A percentile compares a stretch with the other conserved stretches of the same genome.
Conservation (phyloP, 2,888 invertebrate species). For the Orthosia incerta region DNA sequence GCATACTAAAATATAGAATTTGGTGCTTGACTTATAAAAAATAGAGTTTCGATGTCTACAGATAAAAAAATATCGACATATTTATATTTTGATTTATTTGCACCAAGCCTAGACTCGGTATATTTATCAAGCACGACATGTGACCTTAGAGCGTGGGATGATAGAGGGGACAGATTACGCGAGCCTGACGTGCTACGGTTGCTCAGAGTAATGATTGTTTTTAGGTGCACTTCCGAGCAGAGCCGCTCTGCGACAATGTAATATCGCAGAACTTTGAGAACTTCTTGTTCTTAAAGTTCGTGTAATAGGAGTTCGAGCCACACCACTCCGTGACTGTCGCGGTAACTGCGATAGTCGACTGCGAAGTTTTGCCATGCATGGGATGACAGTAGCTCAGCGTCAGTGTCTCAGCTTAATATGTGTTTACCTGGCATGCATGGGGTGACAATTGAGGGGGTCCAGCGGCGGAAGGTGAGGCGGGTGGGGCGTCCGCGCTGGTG, state of each 20-base stretch:
- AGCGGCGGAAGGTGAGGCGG: conserved; percentile 87
- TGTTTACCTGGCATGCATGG: conserved; percentile 88
- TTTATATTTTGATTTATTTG: neutral
- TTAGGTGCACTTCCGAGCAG: conserved; percentile 14
- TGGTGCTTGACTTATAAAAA: too few species aligned
- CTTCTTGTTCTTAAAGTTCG: too few species aligned
- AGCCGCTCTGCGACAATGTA: too few species aligned
- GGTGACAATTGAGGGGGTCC: conserved; percentile 91
- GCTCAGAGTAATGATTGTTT: conserved; percentile 58
- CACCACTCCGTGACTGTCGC: too few species aligned
- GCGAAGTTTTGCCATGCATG: too few species aligned
- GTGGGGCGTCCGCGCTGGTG: conserved; percentile 90
- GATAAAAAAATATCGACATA: too few species aligned
- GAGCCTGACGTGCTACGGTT: conserved; percentile 61
- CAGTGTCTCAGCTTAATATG: conserved; percentile 42
- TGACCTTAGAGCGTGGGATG: conserved; percentile 63
- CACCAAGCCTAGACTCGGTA: conserved; percentile 21
- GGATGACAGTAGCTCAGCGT: too few species aligned
- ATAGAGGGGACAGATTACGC: conserved; percentile 63
- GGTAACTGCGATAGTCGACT: too few species aligned
- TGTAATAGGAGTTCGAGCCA: too few species aligned
- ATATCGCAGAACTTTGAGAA: too few species aligned
- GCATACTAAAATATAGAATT: too few species aligned
- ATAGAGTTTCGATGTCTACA: too few species aligned
- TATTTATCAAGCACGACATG: conserved; percentile 61